Evolutionary conservation across 2,113 vertebrate genomes (phyloP).

Genomic region (Apus apus): DNA sequence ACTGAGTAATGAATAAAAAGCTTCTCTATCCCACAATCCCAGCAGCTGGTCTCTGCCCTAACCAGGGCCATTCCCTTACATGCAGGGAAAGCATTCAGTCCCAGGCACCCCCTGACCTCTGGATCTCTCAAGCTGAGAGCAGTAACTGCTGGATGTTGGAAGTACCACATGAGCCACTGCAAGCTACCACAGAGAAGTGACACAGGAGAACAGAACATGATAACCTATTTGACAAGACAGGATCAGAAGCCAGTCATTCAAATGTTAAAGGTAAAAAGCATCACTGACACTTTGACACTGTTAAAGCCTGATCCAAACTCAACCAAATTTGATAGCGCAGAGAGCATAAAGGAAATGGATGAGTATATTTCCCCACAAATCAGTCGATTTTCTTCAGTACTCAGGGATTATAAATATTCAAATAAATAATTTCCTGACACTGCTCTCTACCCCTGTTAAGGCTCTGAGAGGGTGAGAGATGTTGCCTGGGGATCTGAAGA

Average conservation of each 20-base stretch:
- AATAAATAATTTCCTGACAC: not conserved
- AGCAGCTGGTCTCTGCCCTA: not conserved
- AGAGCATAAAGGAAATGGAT: not conserved
- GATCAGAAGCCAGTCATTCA: not conserved
- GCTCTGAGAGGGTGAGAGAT: not conserved
- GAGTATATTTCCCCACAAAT: not conserved
- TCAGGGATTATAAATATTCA: not conserved
- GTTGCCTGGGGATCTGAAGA: not conserved
- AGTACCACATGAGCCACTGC: not conserved
- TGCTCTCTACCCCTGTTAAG: not conserved
- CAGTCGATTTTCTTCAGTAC: not conserved
- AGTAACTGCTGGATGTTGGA: not conserved
- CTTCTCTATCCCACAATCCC: not conserved
- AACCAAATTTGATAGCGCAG: not conserved
- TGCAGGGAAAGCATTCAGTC: not conserved
- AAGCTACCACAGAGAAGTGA: not conserved
- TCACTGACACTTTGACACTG: not conserved
- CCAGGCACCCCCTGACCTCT: not conserved
- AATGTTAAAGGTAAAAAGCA: not conserved
- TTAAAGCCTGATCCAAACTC: not conserved
- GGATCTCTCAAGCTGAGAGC: not conserved
- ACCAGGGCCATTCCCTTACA: rapidly evolving
- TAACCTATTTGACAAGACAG: not conserved
- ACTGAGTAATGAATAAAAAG: not conserved
- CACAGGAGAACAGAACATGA: not conserved